Evolutionary conservation across 2,888 invertebrate genomes (phyloP).

Genomic region (Luperina nickerlii): DNA sequence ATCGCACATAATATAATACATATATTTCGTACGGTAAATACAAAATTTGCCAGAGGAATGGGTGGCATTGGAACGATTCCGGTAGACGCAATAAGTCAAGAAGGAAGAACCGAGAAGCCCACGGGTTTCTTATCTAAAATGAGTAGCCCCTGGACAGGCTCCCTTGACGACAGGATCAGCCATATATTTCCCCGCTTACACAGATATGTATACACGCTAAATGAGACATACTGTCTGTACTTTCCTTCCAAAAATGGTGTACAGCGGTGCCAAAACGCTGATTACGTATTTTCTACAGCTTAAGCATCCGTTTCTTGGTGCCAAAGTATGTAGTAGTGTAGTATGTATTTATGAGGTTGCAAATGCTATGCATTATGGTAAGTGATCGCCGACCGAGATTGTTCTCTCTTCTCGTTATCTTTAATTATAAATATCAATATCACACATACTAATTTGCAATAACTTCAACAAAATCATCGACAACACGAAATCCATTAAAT

Average conservation of each 20-base stretch:
- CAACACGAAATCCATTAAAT: background rate
- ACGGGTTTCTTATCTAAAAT: slow-evolving; percentile 70
- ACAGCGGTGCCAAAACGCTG: slow-evolving; percentile 64
- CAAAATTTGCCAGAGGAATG: slow-evolving; percentile 59
- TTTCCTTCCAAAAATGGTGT: slow-evolving; percentile 54
- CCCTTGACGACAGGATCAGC: slow-evolving; percentile 56
- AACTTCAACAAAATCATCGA: background rate
- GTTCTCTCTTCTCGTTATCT: background rate
- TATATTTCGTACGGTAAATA: slow-evolving; percentile 49
- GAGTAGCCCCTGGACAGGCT: slow-evolving; percentile 67
- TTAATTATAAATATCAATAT: background rate
- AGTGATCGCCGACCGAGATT: slow-evolving; percentile 30
- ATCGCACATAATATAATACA: slow-evolving; percentile 1
- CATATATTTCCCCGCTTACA: slow-evolving; percentile 27
- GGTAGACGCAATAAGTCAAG: slow-evolving; percentile 66
- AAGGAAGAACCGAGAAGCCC: slow-evolving; percentile 45
- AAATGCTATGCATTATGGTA: slow-evolving; percentile 39
- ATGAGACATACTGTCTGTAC: slow-evolving; percentile 57
- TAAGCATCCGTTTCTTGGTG: slow-evolving; percentile 52
- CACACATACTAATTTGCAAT: background rate
- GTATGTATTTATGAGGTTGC: slow-evolving; percentile 30
- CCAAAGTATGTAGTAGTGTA: slow-evolving; percentile 53
- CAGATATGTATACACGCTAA: slow-evolving; percentile 34
- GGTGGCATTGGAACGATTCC: slow-evolving; percentile 46
- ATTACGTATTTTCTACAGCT: slow-evolving; percentile 60